These are phyloP conservation scores for Drosophila robusta DNA, from an alignment of 2,888 invertebrate species.

Conservation along the genomic window DNA sequence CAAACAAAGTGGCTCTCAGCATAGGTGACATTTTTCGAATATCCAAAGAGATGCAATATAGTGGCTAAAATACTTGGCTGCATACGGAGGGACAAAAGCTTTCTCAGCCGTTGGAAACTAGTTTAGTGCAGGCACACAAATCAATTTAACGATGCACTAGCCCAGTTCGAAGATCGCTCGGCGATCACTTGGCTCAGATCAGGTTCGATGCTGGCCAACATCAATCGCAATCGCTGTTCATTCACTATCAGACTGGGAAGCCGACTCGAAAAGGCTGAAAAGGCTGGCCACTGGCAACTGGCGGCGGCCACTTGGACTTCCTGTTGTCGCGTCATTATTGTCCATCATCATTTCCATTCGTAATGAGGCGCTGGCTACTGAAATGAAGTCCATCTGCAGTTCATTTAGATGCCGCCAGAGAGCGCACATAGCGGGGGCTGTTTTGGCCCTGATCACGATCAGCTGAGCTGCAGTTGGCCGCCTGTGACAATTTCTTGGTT, in stretches of 20 bases:
- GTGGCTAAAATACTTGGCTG: slow-evolving; percentile 64
- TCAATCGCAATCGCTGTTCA: slow-evolving; percentile 45
- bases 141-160: slow-evolving; percentile 80
- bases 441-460: slow-evolving; percentile 58
- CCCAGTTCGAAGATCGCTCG: slow-evolving; percentile 64
- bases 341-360: slow-evolving; percentile 83
- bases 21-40: slow-evolving; percentile 73
- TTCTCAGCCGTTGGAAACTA: slow-evolving; percentile 74
- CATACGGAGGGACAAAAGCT: slow-evolving; percentile 40
- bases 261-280: slow-evolving; percentile 12
- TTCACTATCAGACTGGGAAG: slow-evolving; percentile 38
- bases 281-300: slow-evolving; percentile 31
- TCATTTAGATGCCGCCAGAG: slow-evolving; percentile 80
- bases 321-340: slow-evolving; percentile 84
- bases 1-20: slow-evolving; percentile 57
- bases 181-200: slow-evolving; percentile 37
- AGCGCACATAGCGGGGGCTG: slow-evolving; percentile 63
- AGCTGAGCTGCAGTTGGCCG: slow-evolving; percentile 62
- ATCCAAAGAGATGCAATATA: slow-evolving; percentile 48
- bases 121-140: slow-evolving; percentile 71
- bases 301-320: slow-evolving; percentile 70
- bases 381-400: slow-evolving; percentile 77
- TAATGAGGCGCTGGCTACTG: slow-evolving; percentile 80
- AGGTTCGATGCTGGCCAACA: slow-evolving; percentile 33
- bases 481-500: slow-evolving; percentile 63